Base-by-base conservation (phyloP, 53 echinoderm and acorn worm genomes). In the Paracentrotus lividus region DNA sequence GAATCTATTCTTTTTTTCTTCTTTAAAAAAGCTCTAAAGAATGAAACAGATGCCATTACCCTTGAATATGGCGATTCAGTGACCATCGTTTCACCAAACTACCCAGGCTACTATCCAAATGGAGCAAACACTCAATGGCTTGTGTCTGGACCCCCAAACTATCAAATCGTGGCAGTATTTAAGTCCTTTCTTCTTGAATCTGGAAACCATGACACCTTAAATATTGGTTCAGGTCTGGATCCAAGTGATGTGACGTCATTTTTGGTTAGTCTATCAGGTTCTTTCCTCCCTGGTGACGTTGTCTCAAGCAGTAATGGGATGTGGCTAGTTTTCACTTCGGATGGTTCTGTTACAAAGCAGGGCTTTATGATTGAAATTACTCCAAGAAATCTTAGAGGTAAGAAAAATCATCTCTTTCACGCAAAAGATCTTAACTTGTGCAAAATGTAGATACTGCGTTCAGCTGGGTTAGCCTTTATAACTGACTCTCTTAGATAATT, bases 141-240 rank as follows among this genome's bases (percentile, higher is more conserved):
- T 27, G 31, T 85, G 3, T 52, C 54, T 44, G 54, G 85, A 27
- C 51, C 85, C 15, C 4, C 54, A 0, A 23, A 77, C 2, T 42
- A 42, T 43, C 77, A 15, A 24, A 77, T 77, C 32, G 43, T 53
- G 18, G 86, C 86, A 27, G 15, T 1, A 1, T 95, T 95, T 66
- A 34, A 65, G 4, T 68, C 64, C 29, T 95, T 94, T n/a, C 54
- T 90, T 18, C 93, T 95, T 4, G 95, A 95, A 44, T 36, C 44
- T 21, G 72, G 60, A 8, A n/a, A n/a, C n/a, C 84, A 90, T 42
- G 95, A 95, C 54, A 68, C 42, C 44, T 40, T 94, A 0, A 53
- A 29, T 42, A 77, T 92, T 20, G 92, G 95, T 29, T 85, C 52
- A 2, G 94, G 95, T 27, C 68, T 59, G 20, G 77, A 77, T 20